A percentile compares a stretch with the other conserved stretches of the same genome.
Evolutionary conservation across 2,888 invertebrate genomes (phyloP).

Genomic region (Torymus auratus): DNA sequence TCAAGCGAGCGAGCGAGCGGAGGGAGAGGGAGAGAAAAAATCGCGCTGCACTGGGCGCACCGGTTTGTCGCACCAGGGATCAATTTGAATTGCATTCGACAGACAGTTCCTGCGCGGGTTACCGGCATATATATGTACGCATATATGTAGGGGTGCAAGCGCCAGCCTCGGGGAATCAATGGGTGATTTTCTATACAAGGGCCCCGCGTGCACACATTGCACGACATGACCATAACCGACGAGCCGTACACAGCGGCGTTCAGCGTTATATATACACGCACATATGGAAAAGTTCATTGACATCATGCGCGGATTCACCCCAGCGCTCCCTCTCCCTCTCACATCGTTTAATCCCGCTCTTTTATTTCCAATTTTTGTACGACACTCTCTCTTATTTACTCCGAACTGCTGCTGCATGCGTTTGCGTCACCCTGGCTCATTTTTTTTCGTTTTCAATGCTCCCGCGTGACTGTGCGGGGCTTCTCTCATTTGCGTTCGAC

Average conservation of each 20-base stretch:
- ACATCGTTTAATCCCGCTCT: slow-evolving; percentile 40
- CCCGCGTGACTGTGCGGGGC: neutral
- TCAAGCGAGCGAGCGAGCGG: neutral
- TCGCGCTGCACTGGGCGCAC: slow-evolving; percentile 11
- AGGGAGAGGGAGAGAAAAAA: slow-evolving; percentile 4
- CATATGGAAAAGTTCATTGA: slow-evolving; percentile 52
- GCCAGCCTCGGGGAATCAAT: slow-evolving; percentile 42
- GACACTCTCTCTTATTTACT: slow-evolving; percentile 45
- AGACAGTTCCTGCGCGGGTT: slow-evolving; percentile 4
- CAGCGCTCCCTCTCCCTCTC: slow-evolving; percentile 16
- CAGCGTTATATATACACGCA: neutral
- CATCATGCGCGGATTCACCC: slow-evolving; percentile 40
- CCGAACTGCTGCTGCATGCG: neutral
- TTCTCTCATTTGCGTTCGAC: slow-evolving; percentile 12
- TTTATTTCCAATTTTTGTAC: slow-evolving; percentile 30
- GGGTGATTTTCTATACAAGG: slow-evolving; percentile 51
- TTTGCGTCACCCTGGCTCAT: slow-evolving; percentile 21
- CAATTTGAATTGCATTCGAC: slow-evolving; percentile 58
- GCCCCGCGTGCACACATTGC: slow-evolving; percentile 9
- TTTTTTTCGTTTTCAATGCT: slow-evolving; percentile 37
- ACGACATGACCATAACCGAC: slow-evolving; percentile 36
- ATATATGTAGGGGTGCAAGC: neutral
- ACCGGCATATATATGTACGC: too few relatives aligned
- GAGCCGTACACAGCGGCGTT: too few relatives aligned
- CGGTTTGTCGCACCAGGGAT: slow-evolving; percentile 44